These are phyloP conservation scores for Habrosyne pyritoides DNA, from an alignment of 2,888 invertebrate species.

Conservation along the genomic window DNA sequence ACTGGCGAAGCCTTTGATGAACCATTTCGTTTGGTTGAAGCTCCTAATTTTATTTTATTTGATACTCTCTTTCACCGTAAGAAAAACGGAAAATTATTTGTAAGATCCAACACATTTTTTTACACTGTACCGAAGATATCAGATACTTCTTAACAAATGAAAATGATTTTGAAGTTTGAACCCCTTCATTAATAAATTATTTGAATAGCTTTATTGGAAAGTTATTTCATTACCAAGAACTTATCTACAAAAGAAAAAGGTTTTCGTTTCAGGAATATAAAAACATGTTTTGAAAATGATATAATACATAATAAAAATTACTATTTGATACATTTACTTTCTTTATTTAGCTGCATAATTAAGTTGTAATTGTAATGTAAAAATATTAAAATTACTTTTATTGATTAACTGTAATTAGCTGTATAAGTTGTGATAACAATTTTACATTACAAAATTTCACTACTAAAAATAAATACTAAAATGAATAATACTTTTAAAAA, in stretches of 20 bases:
- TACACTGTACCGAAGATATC: neutral
- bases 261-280: no score
- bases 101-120: neutral
- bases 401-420: no score
- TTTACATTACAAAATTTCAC: no score
- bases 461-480: no score
- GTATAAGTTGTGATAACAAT: no score
- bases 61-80: conserved; percentile 5
- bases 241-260: neutral
- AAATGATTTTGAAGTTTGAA: neutral
- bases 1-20: conserved; percentile 7
- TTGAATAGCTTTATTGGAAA: neutral
- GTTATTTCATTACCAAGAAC: neutral
- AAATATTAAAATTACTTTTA: no score
- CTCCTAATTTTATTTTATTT: conserved; percentile 7
- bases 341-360: no score
- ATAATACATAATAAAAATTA: no score
- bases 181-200: neutral
- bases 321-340: no score
- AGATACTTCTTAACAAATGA: neutral
- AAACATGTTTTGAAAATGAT: neutral
- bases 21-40: neutral
- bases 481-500: no score
- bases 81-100: neutral
- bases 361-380: no score